Evolutionary conservation across 2,888 invertebrate species (phyloP).

Genomic region (Chymomyza amoena): DNA sequence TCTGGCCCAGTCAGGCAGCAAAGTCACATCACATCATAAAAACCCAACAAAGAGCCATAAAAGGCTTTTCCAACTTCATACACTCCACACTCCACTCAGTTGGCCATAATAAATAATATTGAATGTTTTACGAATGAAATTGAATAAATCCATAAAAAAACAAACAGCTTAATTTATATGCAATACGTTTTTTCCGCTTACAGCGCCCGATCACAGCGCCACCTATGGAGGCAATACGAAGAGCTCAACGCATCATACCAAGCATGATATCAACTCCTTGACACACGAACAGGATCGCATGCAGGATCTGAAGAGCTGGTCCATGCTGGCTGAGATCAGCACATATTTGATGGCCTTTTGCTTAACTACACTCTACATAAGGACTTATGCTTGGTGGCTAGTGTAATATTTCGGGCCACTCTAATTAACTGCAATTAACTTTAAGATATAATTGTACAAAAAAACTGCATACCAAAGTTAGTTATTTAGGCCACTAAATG

Average conservation of each 20-base stretch:
- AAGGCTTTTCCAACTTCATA: constrained; percentile 14
- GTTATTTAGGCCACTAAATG: constrained; percentile 15
- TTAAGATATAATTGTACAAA: constrained; percentile 52
- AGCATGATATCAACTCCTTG: constrained; percentile 76
- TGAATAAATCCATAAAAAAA: not conserved
- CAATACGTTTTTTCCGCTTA: constrained; percentile 17
- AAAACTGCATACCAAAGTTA: constrained; percentile 19
- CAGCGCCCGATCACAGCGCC: constrained; percentile 75
- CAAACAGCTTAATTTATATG: too few species aligned
- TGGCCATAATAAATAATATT: not conserved
- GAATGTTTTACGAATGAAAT: not conserved
- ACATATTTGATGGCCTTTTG: not conserved
- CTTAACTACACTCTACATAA: not conserved
- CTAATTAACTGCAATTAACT: not conserved
- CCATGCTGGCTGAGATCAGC: not conserved
- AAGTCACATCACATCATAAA: constrained; percentile 6
- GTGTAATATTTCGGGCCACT: not conserved
- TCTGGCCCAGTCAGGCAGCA: constrained; percentile 18
- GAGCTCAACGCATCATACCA: constrained; percentile 45
- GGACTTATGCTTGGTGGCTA: too few species aligned
- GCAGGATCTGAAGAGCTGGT: constrained; percentile 56
- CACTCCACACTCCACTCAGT: constrained; percentile 16
- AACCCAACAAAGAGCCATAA: constrained; percentile 31
- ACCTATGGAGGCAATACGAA: constrained; percentile 75
- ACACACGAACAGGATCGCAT: constrained; percentile 75